These are phyloP conservation scores for Drosophila miranda DNA, from an alignment of 1,140 invertebrate species.

Conservation along the genomic window DNA sequence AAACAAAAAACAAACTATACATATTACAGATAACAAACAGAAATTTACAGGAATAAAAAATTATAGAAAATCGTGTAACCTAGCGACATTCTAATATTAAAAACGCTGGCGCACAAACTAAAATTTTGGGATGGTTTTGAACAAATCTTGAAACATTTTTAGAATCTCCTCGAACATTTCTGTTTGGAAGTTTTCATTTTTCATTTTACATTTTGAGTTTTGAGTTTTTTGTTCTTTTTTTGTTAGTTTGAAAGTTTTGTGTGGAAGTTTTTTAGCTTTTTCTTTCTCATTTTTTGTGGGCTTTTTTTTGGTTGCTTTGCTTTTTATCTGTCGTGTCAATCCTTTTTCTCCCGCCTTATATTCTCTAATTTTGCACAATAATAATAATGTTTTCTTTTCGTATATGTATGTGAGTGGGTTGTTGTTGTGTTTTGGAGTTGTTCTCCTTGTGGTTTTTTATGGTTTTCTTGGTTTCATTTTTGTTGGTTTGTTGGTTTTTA, in stretches of 20 bases:
- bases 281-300: not conserved
- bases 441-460: constrained; percentile 6
- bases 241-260: constrained; percentile 19
- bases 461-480: constrained; percentile 20
- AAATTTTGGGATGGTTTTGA: constrained; percentile 29
- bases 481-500: constrained; percentile 15
- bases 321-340: constrained; percentile 9
- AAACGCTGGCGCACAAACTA: constrained; percentile 35
- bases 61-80: constrained; percentile 36
- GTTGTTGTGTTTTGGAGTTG: constrained; percentile 17
- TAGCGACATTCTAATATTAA: constrained; percentile 59
- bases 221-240: constrained; percentile 10
- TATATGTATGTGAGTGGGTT: constrained; percentile 35
- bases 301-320: constrained; percentile 68
- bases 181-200: not conserved
- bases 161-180: constrained; percentile 17
- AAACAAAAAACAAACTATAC: constrained; percentile 60
- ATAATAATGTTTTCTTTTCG: constrained; percentile 51
- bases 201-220: constrained; percentile 7
- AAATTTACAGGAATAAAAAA: constrained; percentile 17
- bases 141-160: constrained; percentile 13
- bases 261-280: constrained; percentile 5
- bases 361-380: constrained; percentile 63
- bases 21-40: constrained; percentile 48
- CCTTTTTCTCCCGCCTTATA: not conserved